Conservation (phyloP, 2,888 invertebrate species). For the Buathra laborator region DNA sequence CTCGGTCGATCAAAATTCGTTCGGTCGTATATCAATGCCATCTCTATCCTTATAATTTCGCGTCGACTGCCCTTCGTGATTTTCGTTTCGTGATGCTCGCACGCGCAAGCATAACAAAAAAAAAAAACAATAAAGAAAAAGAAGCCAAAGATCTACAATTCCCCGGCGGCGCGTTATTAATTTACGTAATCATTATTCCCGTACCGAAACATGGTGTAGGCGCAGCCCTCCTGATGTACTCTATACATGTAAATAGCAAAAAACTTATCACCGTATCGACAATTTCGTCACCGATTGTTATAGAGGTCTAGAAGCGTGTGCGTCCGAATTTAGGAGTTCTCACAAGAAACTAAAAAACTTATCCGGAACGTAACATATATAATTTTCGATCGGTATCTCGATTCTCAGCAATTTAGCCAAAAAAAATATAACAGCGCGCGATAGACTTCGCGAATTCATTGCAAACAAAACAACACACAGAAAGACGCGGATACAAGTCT, state of each 20-base stretch:
- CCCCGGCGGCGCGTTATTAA: constrained; percentile 70
- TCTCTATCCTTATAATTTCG: constrained; percentile 82
- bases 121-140: constrained; percentile 23
- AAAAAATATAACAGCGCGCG: constrained; percentile 2
- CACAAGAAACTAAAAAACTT: too few species aligned
- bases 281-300: too few species aligned
- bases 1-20: constrained; percentile 81
- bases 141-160: constrained; percentile 42
- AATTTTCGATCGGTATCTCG: constrained; percentile 22
- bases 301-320: too few species aligned
- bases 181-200: constrained; percentile 70
- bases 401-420: constrained; percentile 25
- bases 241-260: too few species aligned
- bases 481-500: not conserved
- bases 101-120: constrained; percentile 50
- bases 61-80: constrained; percentile 75
- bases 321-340: too few species aligned
- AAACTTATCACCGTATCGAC: too few species aligned
- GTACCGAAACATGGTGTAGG: constrained; percentile 50
- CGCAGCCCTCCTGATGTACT: constrained; percentile 4
- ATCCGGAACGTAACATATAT: not conserved
- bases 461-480: constrained; percentile 5
- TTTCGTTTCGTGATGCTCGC: constrained; percentile 71
- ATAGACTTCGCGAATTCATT: constrained; percentile 14
- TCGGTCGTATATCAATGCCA: constrained; percentile 83